These are phyloP conservation scores for Capreolus pygargus DNA, from an alignment of 2,113 vertebrate species.

Conservation along the genomic window DNA sequence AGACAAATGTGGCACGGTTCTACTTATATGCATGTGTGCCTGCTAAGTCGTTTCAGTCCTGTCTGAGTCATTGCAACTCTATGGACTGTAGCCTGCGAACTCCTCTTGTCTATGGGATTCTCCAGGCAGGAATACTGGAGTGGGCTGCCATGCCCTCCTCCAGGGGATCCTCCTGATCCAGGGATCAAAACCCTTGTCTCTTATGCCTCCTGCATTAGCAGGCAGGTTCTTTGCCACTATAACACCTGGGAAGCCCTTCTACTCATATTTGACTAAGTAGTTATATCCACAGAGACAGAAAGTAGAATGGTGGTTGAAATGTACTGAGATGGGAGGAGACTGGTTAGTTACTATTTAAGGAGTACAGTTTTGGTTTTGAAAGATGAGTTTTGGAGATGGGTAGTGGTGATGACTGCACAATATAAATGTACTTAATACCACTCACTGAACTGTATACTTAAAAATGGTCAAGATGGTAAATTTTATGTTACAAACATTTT, in stretches of 20 bases:
- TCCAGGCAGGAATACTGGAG: background rate
- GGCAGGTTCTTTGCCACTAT: background rate
- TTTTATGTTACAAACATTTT: background rate
- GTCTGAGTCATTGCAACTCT: background rate
- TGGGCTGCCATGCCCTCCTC: background rate
- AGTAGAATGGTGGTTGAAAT: background rate
- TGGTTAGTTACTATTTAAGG: background rate
- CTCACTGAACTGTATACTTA: background rate
- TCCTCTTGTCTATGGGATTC: background rate
- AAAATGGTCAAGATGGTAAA: background rate
- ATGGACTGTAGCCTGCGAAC: background rate
- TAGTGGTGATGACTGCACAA: background rate
- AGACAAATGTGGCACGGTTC: background rate
- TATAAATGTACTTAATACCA: background rate
- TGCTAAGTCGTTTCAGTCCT: background rate
- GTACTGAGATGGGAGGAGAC: background rate
- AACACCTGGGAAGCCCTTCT: background rate
- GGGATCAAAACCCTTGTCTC: background rate
- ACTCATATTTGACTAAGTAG: background rate
- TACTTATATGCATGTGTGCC: background rate
- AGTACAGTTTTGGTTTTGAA: background rate
- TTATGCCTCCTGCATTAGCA: background rate
- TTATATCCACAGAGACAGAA: background rate
- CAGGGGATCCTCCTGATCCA: accelerated
- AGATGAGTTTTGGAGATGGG: background rate